A percentile compares a stretch with the other conserved stretches of the same genome.
phyloP scores from a whole-genome alignment of 2,888 invertebrate species.

The Coelogynopora nodosa region DNA sequence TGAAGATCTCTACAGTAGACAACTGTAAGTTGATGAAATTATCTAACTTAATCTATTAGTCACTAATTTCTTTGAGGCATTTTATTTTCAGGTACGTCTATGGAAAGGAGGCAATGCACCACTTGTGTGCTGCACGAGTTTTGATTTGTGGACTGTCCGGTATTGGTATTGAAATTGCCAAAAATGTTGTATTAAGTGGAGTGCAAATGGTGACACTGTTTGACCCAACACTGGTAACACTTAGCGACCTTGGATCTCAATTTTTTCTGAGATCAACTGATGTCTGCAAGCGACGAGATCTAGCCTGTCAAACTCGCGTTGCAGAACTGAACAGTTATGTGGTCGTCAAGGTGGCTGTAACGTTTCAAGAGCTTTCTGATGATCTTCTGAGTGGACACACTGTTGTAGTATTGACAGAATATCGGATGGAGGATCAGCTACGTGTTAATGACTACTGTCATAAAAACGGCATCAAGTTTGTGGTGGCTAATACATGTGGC shows the following conservation, averaged over 20 bases:
- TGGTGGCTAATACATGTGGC: constrained; percentile 84
- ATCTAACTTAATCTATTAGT: no score
- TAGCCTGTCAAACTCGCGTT: constrained; percentile 74
- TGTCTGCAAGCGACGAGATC: constrained; percentile 82
- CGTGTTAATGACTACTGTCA: constrained; percentile 79
- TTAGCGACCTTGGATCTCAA: constrained; percentile 79
- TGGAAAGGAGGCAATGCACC: no score
- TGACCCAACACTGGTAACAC: no score
- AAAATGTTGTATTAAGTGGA: no score
- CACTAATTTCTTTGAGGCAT: no score
- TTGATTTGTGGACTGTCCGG: no score
- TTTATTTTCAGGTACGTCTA: no score
- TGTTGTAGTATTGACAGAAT: constrained; percentile 39
- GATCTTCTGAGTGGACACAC: constrained; percentile 1
- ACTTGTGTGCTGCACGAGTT: no score
- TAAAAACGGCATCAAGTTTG: constrained; percentile 74
- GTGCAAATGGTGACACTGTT: no score
- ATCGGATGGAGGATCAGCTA: constrained; percentile 70
- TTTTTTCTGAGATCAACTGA: constrained; percentile 80
- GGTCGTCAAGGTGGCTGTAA: constrained; percentile 69
- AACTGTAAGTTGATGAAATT: no score
- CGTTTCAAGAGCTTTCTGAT: not conserved
- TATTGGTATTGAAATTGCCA: no score
- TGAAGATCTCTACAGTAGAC: no score
- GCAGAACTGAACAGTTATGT: constrained; percentile 88